Percentiles rank a stretch among this genome's conserved stretches.
phyloP scores from a whole-genome alignment of 2,797 vertebrate species.

The Trichosurus vulpecula region DNA sequence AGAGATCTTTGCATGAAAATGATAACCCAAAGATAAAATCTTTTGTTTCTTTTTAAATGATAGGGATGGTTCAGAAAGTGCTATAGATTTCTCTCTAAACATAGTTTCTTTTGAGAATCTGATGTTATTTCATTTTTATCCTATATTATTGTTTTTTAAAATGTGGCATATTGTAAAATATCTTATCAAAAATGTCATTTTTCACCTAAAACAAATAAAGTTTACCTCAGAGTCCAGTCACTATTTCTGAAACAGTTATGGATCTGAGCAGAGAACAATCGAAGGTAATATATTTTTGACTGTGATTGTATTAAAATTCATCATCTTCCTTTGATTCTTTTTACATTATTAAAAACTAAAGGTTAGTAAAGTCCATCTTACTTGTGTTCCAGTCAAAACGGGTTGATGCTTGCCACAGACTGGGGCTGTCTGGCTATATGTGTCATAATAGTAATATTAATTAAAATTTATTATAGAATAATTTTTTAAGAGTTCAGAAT shows the following conservation, averaged over 20 bases:
- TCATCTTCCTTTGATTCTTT: constrained; percentile 62
- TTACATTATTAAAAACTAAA: constrained; percentile 43
- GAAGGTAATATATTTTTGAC: constrained; percentile 71
- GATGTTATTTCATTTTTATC: constrained; percentile 79
- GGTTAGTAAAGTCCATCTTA: constrained; percentile 46
- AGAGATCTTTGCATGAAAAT: neutral
- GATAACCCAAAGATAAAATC: neutral
- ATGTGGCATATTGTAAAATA: constrained; percentile 76
- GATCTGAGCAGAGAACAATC: constrained; percentile 71
- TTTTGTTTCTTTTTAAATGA: constrained; percentile 11
- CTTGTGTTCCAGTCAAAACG: constrained; percentile 47
- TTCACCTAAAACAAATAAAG: constrained; percentile 81
- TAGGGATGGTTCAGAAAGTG: constrained; percentile 42
- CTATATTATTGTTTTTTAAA: constrained; percentile 75
- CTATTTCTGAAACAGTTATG: constrained; percentile 76
- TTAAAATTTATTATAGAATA: neutral
- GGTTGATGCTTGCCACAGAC: constrained; percentile 20
- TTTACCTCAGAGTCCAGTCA: constrained; percentile 73
- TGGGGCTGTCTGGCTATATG: neutral
- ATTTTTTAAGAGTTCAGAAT: neutral
- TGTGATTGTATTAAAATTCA: constrained; percentile 71
- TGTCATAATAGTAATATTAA: neutral
- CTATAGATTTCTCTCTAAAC: constrained; percentile 57
- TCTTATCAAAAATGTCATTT: constrained; percentile 75
- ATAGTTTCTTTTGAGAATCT: constrained; percentile 67